Percentiles rank a stretch among this genome's conserved stretches.
These are phyloP conservation scores for Eristalis tenax DNA, from an alignment of 2,888 invertebrate species.

Conservation along the genomic window DNA sequence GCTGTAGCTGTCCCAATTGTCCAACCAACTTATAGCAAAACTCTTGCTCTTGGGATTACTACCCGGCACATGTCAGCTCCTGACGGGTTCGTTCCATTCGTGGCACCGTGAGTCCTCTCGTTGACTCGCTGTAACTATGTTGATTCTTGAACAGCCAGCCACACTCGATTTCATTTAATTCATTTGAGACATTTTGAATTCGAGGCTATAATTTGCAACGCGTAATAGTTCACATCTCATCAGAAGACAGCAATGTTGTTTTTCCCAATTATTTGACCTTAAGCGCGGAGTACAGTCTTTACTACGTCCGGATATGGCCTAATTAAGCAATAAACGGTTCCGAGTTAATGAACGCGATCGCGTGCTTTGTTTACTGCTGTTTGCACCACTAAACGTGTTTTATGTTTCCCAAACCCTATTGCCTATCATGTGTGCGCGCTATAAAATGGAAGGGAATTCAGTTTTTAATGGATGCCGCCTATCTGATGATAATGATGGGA, in stretches of 20 bases:
- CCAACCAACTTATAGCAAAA: no score
- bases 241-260: background rate
- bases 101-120: no score
- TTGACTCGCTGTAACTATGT: no score
- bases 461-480: background rate
- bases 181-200: no score
- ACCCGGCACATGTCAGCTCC: no score
- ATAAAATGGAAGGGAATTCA: background rate
- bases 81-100: no score
- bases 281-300: background rate
- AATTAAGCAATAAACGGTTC: background rate
- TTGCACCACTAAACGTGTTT: background rate
- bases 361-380: background rate
- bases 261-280: background rate
- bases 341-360: background rate
- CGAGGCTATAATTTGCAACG: background rate
- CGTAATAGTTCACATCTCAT: background rate
- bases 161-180: no score
- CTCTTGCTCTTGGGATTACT: no score
- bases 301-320: background rate
- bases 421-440: background rate
- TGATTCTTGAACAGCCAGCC: no score
- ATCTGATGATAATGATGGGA: background rate
- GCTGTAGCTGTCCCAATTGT: no score
- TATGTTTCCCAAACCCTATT: background rate